Base-by-base conservation (phyloP, 2,888 invertebrate genomes). In the Theodoxus fluviatilis region DNA sequence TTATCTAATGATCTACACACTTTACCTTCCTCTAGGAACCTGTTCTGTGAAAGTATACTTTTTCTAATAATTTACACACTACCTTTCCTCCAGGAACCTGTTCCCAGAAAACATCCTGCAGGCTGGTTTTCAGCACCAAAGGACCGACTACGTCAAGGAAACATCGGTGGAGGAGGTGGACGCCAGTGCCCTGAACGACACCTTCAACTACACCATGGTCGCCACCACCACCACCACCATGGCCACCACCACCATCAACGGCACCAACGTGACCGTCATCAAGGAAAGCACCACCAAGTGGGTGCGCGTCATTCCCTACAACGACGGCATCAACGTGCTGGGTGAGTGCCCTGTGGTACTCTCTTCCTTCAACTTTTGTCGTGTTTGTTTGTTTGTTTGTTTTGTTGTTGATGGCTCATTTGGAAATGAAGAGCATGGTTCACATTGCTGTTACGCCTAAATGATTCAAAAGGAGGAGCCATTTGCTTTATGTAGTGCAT, bases 301-400 rank as follows among this genome's bases (percentile, higher is more conserved):
- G 74, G 64, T 71, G 15, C 74, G 79, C 12, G 70, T 73, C 1
- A 70, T 79, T 31, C 76, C 78, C 6, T 77, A 79, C 75, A 77
- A 76, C n/a, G 89, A 90, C 76, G 91, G 91, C 57, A 91, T 91
- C 72, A 92, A 92, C 81, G 91, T 92, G 22, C 88, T 92, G 85
- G 92, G 90, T 88, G 77, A 76, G 79, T 74, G 12, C 28, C n/a
- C n/a, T 43, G 6, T 7, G 18, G 9, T 12, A 18, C 57, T 22
- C 9, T 57, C 57, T 68, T 70, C 12, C 7, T 65, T 28, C 12
- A 7, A 28, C 2, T 28, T n/a, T n/a, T n/a, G n/a, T n/a, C n/a
- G n/a, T n/a, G n/a, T n/a, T n/a, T n/a, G n/a, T n/a, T n/a, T n/a
- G n/a, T n/a, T n/a, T n/a, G n/a, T n/a, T n/a, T n/a, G n/a, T n/a